Percentiles rank a stretch among this genome's conserved stretches.
phyloP scores from a whole-genome alignment of 2,797 vertebrate species.

The Ataeniobius toweri region DNA sequence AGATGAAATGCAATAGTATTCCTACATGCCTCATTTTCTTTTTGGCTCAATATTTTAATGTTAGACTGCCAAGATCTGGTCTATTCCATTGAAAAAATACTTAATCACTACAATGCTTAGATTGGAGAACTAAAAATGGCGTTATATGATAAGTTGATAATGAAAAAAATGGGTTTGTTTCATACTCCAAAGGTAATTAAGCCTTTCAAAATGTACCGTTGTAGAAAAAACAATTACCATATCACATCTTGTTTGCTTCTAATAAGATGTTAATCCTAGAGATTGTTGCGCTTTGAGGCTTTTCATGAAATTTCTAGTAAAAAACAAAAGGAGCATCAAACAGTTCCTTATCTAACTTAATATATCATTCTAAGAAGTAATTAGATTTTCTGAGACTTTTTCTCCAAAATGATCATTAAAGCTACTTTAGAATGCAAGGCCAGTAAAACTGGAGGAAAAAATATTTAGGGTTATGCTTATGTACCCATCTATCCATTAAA shows the following conservation, averaged over 20 bases:
- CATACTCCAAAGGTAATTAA: background rate
- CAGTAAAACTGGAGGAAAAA: background rate
- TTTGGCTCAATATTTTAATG: constrained; percentile 41
- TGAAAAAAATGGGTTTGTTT: background rate
- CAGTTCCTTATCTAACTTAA: background rate
- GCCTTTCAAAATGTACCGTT: background rate
- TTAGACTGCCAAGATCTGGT: background rate
- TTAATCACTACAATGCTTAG: background rate
- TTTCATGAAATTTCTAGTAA: background rate
- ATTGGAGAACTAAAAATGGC: background rate
- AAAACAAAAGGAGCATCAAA: background rate
- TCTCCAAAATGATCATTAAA: background rate
- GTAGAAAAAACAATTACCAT: background rate
- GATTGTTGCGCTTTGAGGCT: background rate
- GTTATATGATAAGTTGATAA: background rate
- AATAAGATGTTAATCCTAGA: constrained; percentile 1
- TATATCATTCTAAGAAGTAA: background rate
- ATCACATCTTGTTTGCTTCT: constrained; percentile 6
- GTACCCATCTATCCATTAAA: background rate
- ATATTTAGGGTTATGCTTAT: background rate
- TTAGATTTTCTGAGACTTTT: background rate
- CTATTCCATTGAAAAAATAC: background rate
- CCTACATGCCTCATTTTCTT: constrained; percentile 27
- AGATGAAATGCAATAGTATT: constrained; percentile 31
- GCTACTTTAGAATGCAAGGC: background rate